Evolutionary conservation across 2,797 vertebrate genomes (phyloP).

Genomic region (Danio jaintianensis): DNA sequence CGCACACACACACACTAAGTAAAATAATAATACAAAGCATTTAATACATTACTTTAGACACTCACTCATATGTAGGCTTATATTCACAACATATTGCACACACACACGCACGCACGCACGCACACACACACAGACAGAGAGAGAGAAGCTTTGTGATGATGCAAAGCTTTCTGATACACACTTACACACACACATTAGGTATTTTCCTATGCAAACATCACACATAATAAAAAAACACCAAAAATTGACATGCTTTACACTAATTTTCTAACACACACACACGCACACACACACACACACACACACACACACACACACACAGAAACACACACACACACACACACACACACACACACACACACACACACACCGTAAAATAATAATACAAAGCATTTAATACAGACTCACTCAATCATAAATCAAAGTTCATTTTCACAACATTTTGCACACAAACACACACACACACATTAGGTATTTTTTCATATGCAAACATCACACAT

Average conservation of each 20-base stretch:
- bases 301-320: slow-evolving; percentile 9
- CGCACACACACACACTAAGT: slow-evolving; percentile 9
- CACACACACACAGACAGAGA: neutral
- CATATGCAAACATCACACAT: too few relatives aligned
- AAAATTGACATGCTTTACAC: neutral
- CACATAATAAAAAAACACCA: neutral
- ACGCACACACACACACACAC: neutral
- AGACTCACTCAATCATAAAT: neutral
- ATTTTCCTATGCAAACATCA: neutral
- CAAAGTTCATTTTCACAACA: neutral
- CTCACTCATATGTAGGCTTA: neutral
- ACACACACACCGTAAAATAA: too few relatives aligned
- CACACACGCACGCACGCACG: neutral
- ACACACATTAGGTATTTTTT: too few relatives aligned
- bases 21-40: neutral
- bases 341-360: neutral
- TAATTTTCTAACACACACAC: neutral
- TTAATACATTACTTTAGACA: neutral
- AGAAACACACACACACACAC: neutral
- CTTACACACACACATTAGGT: neutral
- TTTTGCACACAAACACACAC: neutral
- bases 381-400: too few relatives aligned
- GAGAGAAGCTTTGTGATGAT: neutral
- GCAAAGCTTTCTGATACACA: slow-evolving; percentile 4
- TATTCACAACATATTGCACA: neutral